A percentile compares a stretch with the other conserved stretches of the same genome.
These are phyloP conservation scores for Diorhabda elongata DNA, from an alignment of 1,140 invertebrate genomes.

Conservation along the genomic window DNA sequence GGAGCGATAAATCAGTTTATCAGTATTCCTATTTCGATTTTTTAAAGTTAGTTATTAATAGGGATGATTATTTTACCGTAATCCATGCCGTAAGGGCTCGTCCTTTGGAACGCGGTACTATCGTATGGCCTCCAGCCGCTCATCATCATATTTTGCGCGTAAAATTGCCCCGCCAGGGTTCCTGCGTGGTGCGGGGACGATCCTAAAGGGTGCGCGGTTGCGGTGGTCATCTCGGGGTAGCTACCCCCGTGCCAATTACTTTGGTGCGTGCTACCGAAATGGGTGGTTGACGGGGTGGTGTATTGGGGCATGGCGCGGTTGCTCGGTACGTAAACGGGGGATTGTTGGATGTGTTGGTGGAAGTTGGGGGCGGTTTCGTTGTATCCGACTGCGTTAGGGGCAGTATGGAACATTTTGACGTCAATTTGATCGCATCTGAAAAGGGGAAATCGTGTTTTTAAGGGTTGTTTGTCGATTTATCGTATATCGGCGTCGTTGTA, in stretches of 20 bases:
- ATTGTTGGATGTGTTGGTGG: conserved; percentile 44
- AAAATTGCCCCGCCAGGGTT: conserved; percentile 54
- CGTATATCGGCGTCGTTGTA: no score
- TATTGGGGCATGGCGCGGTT: conserved; percentile 48
- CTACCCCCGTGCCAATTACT: conserved; percentile 42
- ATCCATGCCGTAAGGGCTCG: conserved; percentile 63
- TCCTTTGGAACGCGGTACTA: conserved; percentile 64
- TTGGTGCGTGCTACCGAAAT: conserved; percentile 41
- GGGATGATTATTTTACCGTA: background rate
- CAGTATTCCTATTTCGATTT: no score
- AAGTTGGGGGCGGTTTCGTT: conserved; percentile 44
- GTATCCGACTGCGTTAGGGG: conserved; percentile 44
- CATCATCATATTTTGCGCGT: conserved; percentile 73
- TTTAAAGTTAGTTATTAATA: no score
- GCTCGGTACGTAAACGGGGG: conserved; percentile 54
- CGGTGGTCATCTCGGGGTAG: conserved; percentile 43
- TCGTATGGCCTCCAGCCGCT: conserved; percentile 76
- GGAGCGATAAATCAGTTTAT: no score
- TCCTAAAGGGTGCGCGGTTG: conserved; percentile 38
- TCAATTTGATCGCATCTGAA: background rate
- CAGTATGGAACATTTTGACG: conserved; percentile 44
- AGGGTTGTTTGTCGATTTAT: no score
- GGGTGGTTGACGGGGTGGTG: conserved; percentile 43
- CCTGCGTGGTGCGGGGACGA: conserved; percentile 36
- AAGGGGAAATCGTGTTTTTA: no score